phyloP scores from a whole-genome alignment of 2,888 invertebrate genomes.

The Dryobotodes eremita region DNA sequence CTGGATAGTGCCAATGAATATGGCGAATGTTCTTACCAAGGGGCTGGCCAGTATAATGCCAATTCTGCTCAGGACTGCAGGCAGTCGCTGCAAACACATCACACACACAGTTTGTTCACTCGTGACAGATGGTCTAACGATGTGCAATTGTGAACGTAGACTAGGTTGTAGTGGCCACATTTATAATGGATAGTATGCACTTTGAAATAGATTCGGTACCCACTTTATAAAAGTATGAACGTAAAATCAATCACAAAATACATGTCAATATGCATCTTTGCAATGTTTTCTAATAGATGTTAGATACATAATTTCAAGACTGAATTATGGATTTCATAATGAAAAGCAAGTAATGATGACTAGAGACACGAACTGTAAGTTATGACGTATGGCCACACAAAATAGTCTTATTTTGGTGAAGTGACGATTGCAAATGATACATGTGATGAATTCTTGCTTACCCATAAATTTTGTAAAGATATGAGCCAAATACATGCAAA shows the following conservation, averaged over 20 bases:
- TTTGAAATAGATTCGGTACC: constrained; percentile 54
- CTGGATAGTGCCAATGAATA: constrained; percentile 88
- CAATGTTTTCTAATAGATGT: constrained; percentile 85
- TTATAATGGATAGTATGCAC: constrained; percentile 53
- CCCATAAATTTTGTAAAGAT: constrained; percentile 67
- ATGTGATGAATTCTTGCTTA: constrained; percentile 78
- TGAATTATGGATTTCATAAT: constrained; percentile 63
- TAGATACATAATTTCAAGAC: constrained; percentile 49
- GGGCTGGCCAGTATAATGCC: constrained; percentile 99
- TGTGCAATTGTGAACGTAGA: constrained; percentile 88
- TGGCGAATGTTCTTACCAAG: constrained; percentile 94
- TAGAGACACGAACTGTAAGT: constrained; percentile 45
- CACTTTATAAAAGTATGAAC: constrained; percentile 35
- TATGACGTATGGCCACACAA: constrained; percentile 85
- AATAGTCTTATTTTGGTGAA: constrained; percentile 82
- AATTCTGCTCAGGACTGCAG: constrained; percentile 98
- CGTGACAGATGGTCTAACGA: constrained; percentile 87
- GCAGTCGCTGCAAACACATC: constrained; percentile 97
- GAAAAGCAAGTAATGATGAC: constrained; percentile 65
- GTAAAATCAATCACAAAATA: constrained; percentile 43
- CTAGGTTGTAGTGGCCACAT: constrained; percentile 88
- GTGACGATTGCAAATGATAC: constrained; percentile 74
- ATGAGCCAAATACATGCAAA: constrained; percentile 78
- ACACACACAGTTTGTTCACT: constrained; percentile 91
- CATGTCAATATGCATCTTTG: constrained; percentile 79